Conservation (phyloP, 2,888 invertebrate species). For the Bedellia somnulentella region DNA sequence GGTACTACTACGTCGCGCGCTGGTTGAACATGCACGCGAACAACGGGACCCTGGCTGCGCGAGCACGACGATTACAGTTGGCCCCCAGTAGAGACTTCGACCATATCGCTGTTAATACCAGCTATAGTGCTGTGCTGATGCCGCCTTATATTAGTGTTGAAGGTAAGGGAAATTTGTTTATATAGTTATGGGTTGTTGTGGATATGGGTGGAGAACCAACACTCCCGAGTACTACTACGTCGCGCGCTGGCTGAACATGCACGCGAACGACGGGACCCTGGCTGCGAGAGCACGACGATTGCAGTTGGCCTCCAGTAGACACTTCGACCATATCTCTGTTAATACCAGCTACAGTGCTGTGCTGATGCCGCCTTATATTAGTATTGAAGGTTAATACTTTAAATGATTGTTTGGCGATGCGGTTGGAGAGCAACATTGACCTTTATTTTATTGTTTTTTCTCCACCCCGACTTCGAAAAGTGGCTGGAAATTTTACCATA, state of each 20-base stretch:
- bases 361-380: constrained; percentile 81
- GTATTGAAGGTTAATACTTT: constrained; percentile 69
- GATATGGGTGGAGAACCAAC: constrained; percentile 59
- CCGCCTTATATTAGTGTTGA: constrained; percentile 77
- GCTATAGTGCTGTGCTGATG: constrained; percentile 85
- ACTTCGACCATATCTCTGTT: constrained; percentile 84
- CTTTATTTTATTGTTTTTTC: too few relatives aligned
- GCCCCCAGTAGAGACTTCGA: constrained; percentile 83
- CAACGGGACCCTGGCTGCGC: constrained; percentile 72
- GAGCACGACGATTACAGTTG: constrained; percentile 71
- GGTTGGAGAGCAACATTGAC: constrained; percentile 61
- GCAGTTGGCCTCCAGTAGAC: constrained; percentile 73
- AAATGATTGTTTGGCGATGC: too few relatives aligned
- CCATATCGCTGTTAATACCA: constrained; percentile 81
- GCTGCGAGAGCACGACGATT: constrained; percentile 72
- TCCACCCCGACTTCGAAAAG: constrained; percentile 77
- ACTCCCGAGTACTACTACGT: constrained; percentile 71
- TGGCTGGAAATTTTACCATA: constrained; percentile 85
- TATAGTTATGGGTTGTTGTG: too few relatives aligned
- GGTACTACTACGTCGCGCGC: constrained; percentile 78
- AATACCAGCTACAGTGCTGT: constrained; percentile 86
- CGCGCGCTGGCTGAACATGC: constrained; percentile 79
- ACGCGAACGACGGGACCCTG: constrained; percentile 73
- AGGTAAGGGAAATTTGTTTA: too few relatives aligned
- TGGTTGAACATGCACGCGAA: constrained; percentile 77